phyloP scores from a whole-genome alignment of 2,888 invertebrate genomes.

The Xanthorhoe spadicearia region DNA sequence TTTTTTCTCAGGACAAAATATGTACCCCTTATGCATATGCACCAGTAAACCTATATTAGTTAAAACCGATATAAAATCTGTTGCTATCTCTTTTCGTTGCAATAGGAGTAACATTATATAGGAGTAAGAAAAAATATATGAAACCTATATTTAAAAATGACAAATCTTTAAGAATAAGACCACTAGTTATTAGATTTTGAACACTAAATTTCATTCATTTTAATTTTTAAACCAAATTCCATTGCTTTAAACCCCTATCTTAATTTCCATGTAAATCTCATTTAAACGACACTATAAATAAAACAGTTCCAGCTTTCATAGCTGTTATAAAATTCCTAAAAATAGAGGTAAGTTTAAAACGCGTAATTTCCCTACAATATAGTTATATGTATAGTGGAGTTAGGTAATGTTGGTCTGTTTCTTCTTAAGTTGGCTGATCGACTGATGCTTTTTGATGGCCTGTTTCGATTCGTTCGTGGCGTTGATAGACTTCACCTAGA shows the following conservation, averaged over 20 bases:
- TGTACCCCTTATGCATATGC: too few species aligned
- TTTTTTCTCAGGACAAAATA: constrained; percentile 27
- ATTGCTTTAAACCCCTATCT: background rate
- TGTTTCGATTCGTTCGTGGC: constrained; percentile 80
- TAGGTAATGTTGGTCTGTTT: constrained; percentile 65
- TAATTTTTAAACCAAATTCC: too few species aligned
- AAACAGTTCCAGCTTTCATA: background rate
- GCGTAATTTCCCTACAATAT: constrained; percentile 25
- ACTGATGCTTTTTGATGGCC: constrained; percentile 66
- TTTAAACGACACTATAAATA: background rate
- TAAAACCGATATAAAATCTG: too few species aligned
- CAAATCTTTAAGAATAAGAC: too few species aligned
- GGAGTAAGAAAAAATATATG: too few species aligned
- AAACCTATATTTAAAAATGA: too few species aligned
- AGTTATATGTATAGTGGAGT: constrained; percentile 15
- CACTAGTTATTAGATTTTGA: too few species aligned
- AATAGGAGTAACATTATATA: too few species aligned
- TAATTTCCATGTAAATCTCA: background rate
- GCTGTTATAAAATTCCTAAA: background rate
- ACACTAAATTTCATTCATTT: background rate
- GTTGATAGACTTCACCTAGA: constrained; percentile 73
- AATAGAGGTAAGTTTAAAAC: constrained; percentile 9
- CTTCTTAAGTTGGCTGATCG: constrained; percentile 77
- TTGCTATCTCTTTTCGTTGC: too few species aligned
- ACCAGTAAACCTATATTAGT: too few species aligned